Conservation (phyloP, 2,797 vertebrate species). For the Tauraco hartlaubi region DNA sequence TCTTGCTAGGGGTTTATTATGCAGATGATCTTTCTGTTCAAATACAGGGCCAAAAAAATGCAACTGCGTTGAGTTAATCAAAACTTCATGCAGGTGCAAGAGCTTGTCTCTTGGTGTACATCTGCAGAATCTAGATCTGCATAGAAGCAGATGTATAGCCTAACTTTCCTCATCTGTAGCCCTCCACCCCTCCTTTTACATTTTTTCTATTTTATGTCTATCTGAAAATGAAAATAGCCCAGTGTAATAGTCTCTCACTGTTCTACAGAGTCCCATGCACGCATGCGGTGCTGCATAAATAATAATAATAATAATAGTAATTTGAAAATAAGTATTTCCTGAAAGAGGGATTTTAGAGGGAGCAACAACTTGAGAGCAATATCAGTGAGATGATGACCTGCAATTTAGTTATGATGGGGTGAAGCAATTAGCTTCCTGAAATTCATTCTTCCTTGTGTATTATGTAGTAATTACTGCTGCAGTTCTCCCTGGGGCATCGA, state of each 20-base stretch:
- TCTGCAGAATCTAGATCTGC: background rate
- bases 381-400: conserved; percentile 27
- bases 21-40: background rate
- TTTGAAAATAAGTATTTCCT: background rate
- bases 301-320: background rate
- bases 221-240: background rate
- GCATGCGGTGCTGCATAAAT: background rate
- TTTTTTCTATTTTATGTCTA: background rate
- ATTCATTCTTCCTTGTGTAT: conserved; percentile 42
- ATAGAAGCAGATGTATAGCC: background rate
- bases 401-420: conserved; percentile 18
- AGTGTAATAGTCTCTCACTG: background rate
- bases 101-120: background rate
- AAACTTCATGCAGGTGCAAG: background rate
- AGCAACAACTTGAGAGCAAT: background rate
- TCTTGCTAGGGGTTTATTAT: background rate
- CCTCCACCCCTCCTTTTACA: background rate
- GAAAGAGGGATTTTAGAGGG: background rate
- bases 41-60: background rate
- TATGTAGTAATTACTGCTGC: conserved; percentile 48
- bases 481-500: conserved; percentile 30
- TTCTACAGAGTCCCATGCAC: background rate
- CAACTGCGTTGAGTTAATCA: background rate
- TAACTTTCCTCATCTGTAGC: background rate
- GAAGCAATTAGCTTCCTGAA: conserved; percentile 42